Conservation (phyloP, 2,797 vertebrate genomes). For the Neopelma chrysocephalum region DNA sequence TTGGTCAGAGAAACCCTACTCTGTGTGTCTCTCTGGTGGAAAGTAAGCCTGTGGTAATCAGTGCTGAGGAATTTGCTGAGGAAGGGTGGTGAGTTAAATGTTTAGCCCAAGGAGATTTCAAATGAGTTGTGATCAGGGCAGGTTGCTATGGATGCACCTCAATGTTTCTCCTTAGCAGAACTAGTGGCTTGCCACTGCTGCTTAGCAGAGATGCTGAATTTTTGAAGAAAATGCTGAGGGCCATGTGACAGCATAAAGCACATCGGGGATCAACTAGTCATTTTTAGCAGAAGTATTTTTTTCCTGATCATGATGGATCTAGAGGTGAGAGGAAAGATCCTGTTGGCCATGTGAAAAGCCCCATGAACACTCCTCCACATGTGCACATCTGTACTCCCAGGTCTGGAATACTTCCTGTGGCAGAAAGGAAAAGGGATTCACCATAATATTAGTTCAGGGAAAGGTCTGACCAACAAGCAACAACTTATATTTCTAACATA, state of each 20-base stretch:
- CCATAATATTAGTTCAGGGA: not conserved
- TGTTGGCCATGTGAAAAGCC: not conserved
- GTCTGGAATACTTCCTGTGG: not conserved
- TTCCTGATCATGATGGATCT: not conserved
- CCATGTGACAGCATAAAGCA: not conserved
- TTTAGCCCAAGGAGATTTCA: not conserved
- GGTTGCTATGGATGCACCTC: not conserved
- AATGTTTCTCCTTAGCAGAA: not conserved
- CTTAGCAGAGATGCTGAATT: not conserved
- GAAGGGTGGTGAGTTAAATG: not conserved
- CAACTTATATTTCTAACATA: not conserved
- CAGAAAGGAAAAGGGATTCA: not conserved
- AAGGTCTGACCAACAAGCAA: not conserved
- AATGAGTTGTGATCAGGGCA: not conserved
- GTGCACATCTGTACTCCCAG: not conserved
- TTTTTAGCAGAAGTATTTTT: not conserved
- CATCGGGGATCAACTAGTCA: not conserved
- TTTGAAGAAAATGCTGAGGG: not conserved
- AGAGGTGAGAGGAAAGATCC: not conserved
- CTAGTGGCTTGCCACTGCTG: not conserved
- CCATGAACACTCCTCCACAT: not conserved
- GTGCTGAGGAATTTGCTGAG: not conserved
- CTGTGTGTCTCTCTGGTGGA: not conserved
- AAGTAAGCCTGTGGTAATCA: not conserved
- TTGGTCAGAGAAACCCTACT: not conserved